Percentiles rank a stretch among this genome's conserved stretches.
These are phyloP conservation scores for Iphiclides podalirius DNA, from an alignment of 2,888 invertebrate genomes.

Conservation along the genomic window DNA sequence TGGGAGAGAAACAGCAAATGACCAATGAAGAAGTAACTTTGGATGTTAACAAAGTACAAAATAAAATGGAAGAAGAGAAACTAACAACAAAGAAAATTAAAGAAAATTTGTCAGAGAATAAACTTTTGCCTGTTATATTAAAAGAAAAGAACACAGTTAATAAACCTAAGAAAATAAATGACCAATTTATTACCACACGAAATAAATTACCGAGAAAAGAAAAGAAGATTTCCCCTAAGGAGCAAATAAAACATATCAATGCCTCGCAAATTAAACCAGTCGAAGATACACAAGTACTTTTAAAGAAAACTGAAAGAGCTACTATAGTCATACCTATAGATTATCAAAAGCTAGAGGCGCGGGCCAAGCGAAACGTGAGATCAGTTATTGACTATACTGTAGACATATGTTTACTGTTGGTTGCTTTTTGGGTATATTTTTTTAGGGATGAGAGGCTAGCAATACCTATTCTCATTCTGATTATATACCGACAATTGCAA, in stretches of 20 bases:
- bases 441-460: slow-evolving; percentile 89
- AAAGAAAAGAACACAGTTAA: slow-evolving; percentile 7
- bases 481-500: slow-evolving; percentile 88
- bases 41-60: slow-evolving; percentile 29
- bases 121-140: not conserved
- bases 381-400: slow-evolving; percentile 86
- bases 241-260: slow-evolving; percentile 32
- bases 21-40: slow-evolving; percentile 40
- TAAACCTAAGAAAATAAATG: not conserved
- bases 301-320: slow-evolving; percentile 67
- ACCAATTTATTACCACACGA: slow-evolving; percentile 1
- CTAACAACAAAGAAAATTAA: slow-evolving; percentile 34
- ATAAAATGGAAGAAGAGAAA: slow-evolving; percentile 30
- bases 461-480: slow-evolving; percentile 87
- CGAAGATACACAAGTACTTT: slow-evolving; percentile 51
- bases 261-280: slow-evolving; percentile 26
- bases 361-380: slow-evolving; percentile 84
- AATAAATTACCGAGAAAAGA: slow-evolving; percentile 29
- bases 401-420: slow-evolving; percentile 85
- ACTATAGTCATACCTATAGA: slow-evolving; percentile 72
- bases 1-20: slow-evolving; percentile 73
- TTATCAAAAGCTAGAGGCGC: slow-evolving; percentile 79
- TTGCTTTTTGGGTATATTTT: slow-evolving; percentile 90
- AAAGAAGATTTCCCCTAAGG: slow-evolving; percentile 26
- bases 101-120: not conserved